Base-by-base conservation (phyloP, 1,140 invertebrate genomes). In the Danaus plexippus region DNA sequence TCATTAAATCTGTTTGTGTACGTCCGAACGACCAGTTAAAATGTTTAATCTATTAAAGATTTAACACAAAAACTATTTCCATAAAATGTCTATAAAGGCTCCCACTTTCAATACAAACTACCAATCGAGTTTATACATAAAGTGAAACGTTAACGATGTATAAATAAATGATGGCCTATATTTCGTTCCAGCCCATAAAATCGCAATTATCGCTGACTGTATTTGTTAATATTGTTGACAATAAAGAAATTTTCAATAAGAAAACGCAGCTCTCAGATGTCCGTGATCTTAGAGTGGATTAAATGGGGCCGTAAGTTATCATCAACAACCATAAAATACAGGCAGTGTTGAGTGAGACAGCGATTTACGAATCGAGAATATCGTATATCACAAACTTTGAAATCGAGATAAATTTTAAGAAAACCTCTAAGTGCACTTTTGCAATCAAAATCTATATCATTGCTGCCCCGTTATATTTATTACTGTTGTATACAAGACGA, bases 291-390 rank as follows among this genome's bases (percentile, higher is more conserved):
- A 72, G 66, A 72, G 66, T 66, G 66, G 69, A 72, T 72, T 69
- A 72, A 72, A 72, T 72, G 69, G 69, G 59, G 67, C 67, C 62
- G 69, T 72, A 69, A 69, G 67, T 69, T 72, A 72, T 72, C 67
- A 72, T 72, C 69, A 67, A 67, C 67, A 67, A 63, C 69, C 58
- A 72, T 72, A 72, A 72, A 72, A 72, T 69, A 69, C 69, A 72
- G 67, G 64, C 67, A 63, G 66, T 59, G 69, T 69, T 66, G 67
- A 69, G 69, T 64, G 61, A 69, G 62, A 69, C 67, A 63, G 60
- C 67, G 67, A 72, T 72, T 72, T 69, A 72, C 62, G 67, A 63
- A 69, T 61, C 61, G 55, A 51, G 63, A 65, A 60, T 60, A 55
- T 55, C 58, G 52, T 55, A 60, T 60, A 54, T 60, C 51, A 47